phyloP scores from a whole-genome alignment of 2,797 vertebrate genomes.

The Spinus pinus region DNA sequence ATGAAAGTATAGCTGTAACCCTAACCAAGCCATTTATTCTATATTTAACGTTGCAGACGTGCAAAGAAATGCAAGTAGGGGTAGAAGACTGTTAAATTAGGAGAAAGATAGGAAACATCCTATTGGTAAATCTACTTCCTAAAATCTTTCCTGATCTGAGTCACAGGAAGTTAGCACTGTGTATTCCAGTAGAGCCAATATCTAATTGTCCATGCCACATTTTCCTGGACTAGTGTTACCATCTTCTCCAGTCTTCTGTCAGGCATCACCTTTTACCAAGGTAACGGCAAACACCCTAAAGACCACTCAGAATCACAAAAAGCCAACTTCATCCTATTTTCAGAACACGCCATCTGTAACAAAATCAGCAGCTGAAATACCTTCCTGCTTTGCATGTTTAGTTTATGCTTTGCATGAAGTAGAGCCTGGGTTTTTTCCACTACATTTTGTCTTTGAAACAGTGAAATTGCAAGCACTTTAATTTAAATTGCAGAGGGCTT shows the following conservation, averaged over 20 bases:
- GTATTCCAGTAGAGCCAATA: not conserved
- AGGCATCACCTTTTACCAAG: not conserved
- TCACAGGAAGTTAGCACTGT: not conserved
- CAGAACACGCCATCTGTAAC: not conserved
- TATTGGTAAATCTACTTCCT: not conserved
- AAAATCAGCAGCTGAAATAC: not conserved
- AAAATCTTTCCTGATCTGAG: not conserved
- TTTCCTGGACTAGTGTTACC: not conserved
- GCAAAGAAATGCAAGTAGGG: not conserved
- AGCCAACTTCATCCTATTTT: not conserved
- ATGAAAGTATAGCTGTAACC: not conserved
- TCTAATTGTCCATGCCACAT: fast-evolving
- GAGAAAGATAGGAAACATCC: not conserved
- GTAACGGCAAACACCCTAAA: not conserved
- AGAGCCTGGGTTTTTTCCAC: not conserved
- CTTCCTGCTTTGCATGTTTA: not conserved
- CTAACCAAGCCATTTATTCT: not conserved
- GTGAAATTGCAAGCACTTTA: not conserved
- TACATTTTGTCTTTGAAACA: not conserved
- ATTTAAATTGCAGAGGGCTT: not conserved
- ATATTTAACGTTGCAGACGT: not conserved
- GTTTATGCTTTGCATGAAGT: not conserved
- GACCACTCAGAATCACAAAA: not conserved
- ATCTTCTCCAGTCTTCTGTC: not conserved
- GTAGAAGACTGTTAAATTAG: not conserved